These are phyloP conservation scores for Cheirogaleus medius DNA, from an alignment of 2,113 vertebrate species.

Conservation along the genomic window DNA sequence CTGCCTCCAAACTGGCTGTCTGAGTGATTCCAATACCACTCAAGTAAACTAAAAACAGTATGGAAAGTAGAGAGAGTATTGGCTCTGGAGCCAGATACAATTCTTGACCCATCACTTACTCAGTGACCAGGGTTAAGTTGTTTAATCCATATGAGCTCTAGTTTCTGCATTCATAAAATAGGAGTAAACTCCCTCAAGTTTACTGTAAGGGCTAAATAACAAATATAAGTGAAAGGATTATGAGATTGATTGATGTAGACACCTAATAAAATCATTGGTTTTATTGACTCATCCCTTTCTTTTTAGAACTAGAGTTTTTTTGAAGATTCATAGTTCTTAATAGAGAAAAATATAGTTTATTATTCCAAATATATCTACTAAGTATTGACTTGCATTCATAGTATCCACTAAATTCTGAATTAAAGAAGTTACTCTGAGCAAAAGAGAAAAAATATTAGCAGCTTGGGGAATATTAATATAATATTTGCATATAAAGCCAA, in stretches of 20 bases:
- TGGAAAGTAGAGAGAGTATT: neutral
- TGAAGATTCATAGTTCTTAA: neutral
- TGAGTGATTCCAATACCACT: no score
- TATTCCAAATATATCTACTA: neutral
- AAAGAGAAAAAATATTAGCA: neutral
- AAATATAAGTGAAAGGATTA: neutral
- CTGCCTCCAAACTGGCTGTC: neutral
- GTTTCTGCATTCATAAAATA: neutral
- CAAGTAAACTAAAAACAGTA: neutral
- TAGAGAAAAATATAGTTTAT: neutral
- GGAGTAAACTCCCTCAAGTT: neutral
- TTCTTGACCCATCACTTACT: neutral
- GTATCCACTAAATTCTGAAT: neutral
- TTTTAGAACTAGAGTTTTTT: neutral
- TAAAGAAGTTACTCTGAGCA: neutral
- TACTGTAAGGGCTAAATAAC: neutral
- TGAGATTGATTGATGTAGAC: neutral
- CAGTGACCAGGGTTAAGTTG: neutral
- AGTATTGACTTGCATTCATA: constrained; percentile 19
- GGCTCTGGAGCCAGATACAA: neutral
- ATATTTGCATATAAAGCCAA: neutral
- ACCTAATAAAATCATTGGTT: neutral
- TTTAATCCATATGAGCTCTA: neutral
- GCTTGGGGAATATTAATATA: neutral
- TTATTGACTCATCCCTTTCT: neutral